Evolutionary conservation across 1,140 invertebrate genomes (phyloP).

Genomic region (Drosophila melanica): DNA sequence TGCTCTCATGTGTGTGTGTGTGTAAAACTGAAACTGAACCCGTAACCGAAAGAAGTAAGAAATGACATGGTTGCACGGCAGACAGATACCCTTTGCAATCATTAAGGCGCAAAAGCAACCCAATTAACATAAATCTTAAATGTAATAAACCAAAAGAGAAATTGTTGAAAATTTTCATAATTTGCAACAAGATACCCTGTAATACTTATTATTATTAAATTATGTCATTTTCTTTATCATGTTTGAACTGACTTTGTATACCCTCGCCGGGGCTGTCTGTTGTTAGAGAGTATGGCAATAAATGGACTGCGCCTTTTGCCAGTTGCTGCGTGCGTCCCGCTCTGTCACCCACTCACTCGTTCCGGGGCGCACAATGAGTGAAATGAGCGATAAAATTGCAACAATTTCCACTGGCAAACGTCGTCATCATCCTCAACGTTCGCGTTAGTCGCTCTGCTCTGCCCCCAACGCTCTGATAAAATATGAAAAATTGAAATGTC

Average conservation of each 20-base stretch:
- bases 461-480: constrained; percentile 50
- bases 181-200: too few species aligned
- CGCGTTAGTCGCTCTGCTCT: constrained; percentile 22
- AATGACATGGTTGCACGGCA: not conserved
- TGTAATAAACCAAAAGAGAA: too few species aligned
- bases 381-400: constrained; percentile 82
- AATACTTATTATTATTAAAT: too few species aligned
- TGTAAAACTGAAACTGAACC: constrained; percentile 37
- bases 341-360: too few species aligned
- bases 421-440: constrained; percentile 7
- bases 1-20: constrained; percentile 9
- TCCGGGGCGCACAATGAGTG: constrained; percentile 53
- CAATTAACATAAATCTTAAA: too few species aligned
- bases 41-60: constrained; percentile 40
- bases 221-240: too few species aligned
- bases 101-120: too few species aligned
- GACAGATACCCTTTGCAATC: not conserved
- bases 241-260: not conserved
- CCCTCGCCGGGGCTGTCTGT: not conserved
- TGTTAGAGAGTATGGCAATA: constrained; percentile 23
- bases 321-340: constrained; percentile 9
- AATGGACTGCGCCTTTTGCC: constrained; percentile 14
- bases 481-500: constrained; percentile 75
- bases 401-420: constrained; percentile 69
- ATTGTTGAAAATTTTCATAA: too few species aligned